Conservation (phyloP, 2,113 vertebrate genomes). For the Proterorhinus semilunaris region DNA sequence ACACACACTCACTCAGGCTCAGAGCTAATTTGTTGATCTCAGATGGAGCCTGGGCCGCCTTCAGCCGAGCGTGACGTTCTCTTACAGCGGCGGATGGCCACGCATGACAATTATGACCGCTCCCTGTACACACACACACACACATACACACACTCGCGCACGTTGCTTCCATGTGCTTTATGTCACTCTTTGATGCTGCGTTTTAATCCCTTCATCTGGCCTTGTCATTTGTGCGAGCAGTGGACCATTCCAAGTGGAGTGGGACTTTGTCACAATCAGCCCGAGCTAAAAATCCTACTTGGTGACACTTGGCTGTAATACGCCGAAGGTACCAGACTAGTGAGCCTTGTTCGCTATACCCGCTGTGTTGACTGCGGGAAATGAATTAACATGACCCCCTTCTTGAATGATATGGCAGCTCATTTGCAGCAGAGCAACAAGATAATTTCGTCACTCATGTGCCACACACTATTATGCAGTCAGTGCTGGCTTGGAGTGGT, state of each 20-base stretch:
- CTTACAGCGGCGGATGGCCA: slow-evolving; percentile 79
- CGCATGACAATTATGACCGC: slow-evolving; percentile 90
- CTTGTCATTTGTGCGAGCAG: slow-evolving; percentile 40
- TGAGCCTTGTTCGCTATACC: not conserved
- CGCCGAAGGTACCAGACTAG: not conserved
- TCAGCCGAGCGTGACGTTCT: slow-evolving; percentile 93
- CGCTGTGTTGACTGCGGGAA: no score
- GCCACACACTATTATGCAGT: no score
- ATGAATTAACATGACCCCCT: no score
- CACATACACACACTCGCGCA: slow-evolving; percentile 24
- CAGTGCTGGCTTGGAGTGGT: no score
- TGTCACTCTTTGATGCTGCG: slow-evolving; percentile 30
- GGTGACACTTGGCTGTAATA: not conserved
- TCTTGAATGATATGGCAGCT: no score
- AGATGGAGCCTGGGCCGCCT: slow-evolving; percentile 92
- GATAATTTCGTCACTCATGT: no score
- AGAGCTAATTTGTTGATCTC: slow-evolving; percentile 86
- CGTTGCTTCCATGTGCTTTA: slow-evolving; percentile 16
- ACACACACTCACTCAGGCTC: slow-evolving; percentile 14
- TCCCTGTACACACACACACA: slow-evolving; percentile 23
- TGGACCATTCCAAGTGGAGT: slow-evolving; percentile 32
- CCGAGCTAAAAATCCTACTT: slow-evolving; percentile 13
- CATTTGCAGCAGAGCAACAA: no score
- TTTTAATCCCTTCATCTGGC: slow-evolving; percentile 44
- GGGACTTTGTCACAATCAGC: slow-evolving; percentile 15